phyloP scores from a whole-genome alignment of 2,113 vertebrate species.

The Sialia sialis region DNA sequence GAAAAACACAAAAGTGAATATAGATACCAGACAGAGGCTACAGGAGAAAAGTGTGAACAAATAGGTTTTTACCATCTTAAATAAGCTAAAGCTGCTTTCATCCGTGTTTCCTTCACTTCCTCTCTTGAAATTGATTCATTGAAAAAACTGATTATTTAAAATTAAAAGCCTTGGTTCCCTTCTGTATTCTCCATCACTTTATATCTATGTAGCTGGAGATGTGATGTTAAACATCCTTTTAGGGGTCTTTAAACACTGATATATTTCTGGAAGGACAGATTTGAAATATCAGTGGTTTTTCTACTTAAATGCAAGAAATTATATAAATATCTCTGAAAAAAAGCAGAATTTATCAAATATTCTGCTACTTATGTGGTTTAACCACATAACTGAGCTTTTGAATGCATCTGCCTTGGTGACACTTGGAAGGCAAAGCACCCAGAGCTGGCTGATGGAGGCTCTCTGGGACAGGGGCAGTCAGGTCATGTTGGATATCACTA shows the following conservation, averaged over 20 bases:
- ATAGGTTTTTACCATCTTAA: not conserved
- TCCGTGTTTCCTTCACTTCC: not conserved
- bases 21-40: not conserved
- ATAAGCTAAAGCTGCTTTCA: not conserved
- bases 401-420: not conserved
- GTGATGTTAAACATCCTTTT: not conserved
- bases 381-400: not conserved
- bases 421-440: not conserved
- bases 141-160: slow-evolving; percentile 52
- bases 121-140: slow-evolving; percentile 7
- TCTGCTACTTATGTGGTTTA: not conserved
- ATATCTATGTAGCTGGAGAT: not conserved
- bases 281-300: not conserved
- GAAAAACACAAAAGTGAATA: slow-evolving; percentile 28
- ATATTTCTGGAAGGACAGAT: not conserved
- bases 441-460: not conserved
- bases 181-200: not conserved
- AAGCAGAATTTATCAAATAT: not conserved
- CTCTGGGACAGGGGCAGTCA: not conserved
- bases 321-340: not conserved
- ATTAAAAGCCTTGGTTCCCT: not conserved
- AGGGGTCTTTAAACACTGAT: not conserved
- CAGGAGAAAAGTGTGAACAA: not conserved
- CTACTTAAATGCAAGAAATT: not conserved
- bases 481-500: not conserved